These are phyloP conservation scores for Cephus cinctus DNA, from an alignment of 1,140 invertebrate genomes.

Conservation along the genomic window DNA sequence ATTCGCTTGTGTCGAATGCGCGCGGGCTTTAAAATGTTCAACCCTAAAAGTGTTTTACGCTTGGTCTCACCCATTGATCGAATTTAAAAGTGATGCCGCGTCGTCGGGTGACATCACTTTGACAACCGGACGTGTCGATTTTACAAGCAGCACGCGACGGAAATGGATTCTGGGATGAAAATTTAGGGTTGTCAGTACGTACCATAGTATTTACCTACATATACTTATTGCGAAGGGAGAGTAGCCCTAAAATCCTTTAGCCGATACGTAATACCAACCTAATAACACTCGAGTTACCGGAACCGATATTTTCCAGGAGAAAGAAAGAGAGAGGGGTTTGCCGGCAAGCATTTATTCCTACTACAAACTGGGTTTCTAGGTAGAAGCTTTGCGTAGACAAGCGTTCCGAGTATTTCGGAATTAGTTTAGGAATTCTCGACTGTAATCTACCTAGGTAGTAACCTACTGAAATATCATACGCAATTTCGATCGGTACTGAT, in stretches of 20 bases:
- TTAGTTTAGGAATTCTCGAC: too few relatives aligned
- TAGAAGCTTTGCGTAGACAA: too few relatives aligned
- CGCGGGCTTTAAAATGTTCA: constrained; percentile 49
- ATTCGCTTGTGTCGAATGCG: constrained; percentile 24
- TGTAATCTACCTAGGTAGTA: too few relatives aligned
- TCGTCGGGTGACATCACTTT: constrained; percentile 49
- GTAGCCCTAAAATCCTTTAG: too few relatives aligned
- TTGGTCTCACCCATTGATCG: constrained; percentile 55
- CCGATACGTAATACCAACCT: constrained; percentile 21
- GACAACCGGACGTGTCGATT: constrained; percentile 57
- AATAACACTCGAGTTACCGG: constrained; percentile 18
- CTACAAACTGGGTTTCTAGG: constrained; percentile 33
- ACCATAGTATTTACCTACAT: too few relatives aligned
- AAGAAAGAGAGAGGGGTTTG: constrained; percentile 20
- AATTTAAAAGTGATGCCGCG: constrained; percentile 52
- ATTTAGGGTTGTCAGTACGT: constrained; percentile 47
- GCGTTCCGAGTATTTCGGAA: too few relatives aligned
- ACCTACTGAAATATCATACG: too few relatives aligned
- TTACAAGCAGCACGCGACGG: constrained; percentile 55
- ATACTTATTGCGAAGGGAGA: too few relatives aligned
- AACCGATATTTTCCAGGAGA: constrained; percentile 12
- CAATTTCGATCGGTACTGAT: too few relatives aligned
- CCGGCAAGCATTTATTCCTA: constrained; percentile 7
- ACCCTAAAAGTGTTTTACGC: constrained; percentile 58
- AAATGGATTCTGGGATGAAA: constrained; percentile 52